Evolutionary conservation across 2,797 vertebrate genomes (phyloP).

Genomic region (Peromyscus nudipes): DNA sequence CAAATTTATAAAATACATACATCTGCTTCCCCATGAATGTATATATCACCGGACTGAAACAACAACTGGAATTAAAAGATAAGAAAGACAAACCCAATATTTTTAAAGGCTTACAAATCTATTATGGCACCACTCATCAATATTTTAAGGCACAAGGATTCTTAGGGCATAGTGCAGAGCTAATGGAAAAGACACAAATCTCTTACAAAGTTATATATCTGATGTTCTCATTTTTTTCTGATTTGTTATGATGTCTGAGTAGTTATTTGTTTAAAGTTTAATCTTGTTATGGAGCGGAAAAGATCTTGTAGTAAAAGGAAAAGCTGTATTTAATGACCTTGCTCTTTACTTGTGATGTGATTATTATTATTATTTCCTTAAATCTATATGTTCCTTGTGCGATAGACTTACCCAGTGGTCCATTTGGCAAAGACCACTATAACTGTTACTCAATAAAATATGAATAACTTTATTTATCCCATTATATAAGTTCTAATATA

Average conservation of each 20-base stretch:
- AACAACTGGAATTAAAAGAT: not conserved
- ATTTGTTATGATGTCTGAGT: not conserved
- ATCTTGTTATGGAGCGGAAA: not conserved
- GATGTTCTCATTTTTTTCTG: not conserved
- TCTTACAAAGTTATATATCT: constrained; percentile 18
- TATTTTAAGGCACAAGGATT: not conserved
- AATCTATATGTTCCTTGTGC: not conserved
- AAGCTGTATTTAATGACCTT: constrained; percentile 32
- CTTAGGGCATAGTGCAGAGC: not conserved
- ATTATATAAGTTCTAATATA: not conserved
- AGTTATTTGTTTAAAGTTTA: not conserved
- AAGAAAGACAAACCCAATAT: not conserved
- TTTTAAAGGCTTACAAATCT: not conserved
- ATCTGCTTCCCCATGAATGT: not conserved
- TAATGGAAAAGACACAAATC: not conserved
- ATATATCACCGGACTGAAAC: not conserved
- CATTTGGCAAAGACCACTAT: not conserved
- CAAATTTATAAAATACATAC: not conserved
- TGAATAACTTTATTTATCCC: not conserved
- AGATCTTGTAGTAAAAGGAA: not conserved
- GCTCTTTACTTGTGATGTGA: not conserved
- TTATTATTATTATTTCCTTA: constrained; percentile 2
- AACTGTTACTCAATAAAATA: constrained; percentile 32
- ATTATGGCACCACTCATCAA: not conserved
- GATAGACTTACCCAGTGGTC: not conserved